Percentiles rank a stretch among this genome's conserved stretches.
phyloP scores from a whole-genome alignment of 1,140 invertebrate genomes.

The Mylabris phalerata region DNA sequence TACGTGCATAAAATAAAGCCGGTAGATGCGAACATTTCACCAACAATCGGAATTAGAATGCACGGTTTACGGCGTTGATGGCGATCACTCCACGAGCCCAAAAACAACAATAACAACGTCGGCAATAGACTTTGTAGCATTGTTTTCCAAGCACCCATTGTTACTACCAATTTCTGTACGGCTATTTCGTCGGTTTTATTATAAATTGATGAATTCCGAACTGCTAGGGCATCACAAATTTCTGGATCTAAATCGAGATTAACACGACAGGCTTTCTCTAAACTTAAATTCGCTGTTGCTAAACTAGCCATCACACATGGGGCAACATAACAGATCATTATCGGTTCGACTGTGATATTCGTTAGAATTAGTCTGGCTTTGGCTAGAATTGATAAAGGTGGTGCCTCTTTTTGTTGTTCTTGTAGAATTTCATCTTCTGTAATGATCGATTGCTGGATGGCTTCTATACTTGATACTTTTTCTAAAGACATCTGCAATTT shows the following conservation, averaged over 20 bases:
- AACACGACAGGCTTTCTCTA: conserved; percentile 58
- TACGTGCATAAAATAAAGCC: conserved; percentile 34
- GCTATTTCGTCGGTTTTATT: conserved; percentile 45
- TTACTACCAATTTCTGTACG: conserved; percentile 50
- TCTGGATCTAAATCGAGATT: conserved; percentile 50
- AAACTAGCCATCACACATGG: conserved; percentile 47
- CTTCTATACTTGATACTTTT: conserved; percentile 3
- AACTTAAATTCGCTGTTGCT: conserved; percentile 51
- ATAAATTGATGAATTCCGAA: conserved; percentile 43
- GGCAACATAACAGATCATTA: conserved; percentile 47
- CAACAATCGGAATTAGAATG: conserved; percentile 48
- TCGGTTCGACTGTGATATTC: conserved; percentile 50
- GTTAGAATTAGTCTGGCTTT: conserved; percentile 25
- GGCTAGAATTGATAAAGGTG: conserved; percentile 17
- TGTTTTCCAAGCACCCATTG: conserved; percentile 52
- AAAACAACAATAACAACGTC: conserved; percentile 49
- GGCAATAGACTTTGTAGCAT: conserved; percentile 51
- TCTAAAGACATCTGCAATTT: conserved; percentile 23
- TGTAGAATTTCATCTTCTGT: conserved; percentile 24
- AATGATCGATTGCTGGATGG: conserved; percentile 12
- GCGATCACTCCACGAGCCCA: conserved; percentile 56
- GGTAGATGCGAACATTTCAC: conserved; percentile 40
- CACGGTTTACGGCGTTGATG: conserved; percentile 53
- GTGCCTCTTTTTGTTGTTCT: conserved; percentile 3
- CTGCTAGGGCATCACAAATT: conserved; percentile 52